phyloP scores from a whole-genome alignment of 2,113 vertebrate genomes.

The Ictidomys tridecemlineatus region DNA sequence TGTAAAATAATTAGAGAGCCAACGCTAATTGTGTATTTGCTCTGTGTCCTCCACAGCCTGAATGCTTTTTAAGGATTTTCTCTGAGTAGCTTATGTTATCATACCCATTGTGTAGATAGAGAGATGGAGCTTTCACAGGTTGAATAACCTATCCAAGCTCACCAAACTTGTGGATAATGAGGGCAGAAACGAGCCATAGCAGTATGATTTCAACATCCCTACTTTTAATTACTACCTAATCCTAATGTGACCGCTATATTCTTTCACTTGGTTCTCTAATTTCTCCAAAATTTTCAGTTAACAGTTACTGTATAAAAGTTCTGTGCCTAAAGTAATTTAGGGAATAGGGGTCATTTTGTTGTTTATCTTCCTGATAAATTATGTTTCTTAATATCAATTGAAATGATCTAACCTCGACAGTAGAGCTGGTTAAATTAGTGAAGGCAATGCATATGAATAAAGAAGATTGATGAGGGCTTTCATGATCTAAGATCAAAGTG shows the following conservation, averaged over 20 bases:
- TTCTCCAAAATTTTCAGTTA: neutral
- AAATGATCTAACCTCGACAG: constrained; percentile 71
- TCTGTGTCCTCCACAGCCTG: too few species aligned
- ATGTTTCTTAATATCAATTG: constrained; percentile 77
- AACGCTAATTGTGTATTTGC: neutral
- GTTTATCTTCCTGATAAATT: constrained; percentile 47
- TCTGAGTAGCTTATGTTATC: neutral
- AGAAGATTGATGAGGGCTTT: constrained; percentile 70
- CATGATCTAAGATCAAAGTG: constrained; percentile 68
- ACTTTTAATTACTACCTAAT: neutral
- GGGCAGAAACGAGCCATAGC: neutral
- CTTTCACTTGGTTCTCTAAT: neutral
- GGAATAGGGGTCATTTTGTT: neutral
- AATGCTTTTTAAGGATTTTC: neutral
- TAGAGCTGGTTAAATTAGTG: constrained; percentile 70
- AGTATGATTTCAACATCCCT: neutral
- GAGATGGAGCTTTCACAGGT: neutral
- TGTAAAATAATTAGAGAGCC: neutral
- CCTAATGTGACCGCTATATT: neutral
- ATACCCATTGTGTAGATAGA: neutral
- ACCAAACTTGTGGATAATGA: neutral
- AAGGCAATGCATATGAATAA: constrained; percentile 68
- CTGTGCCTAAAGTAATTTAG: neutral
- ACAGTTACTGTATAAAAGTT: neutral
- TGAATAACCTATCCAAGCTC: neutral